phyloP scores from a whole-genome alignment of 2,113 vertebrate genomes.

The Promerops cafer region DNA sequence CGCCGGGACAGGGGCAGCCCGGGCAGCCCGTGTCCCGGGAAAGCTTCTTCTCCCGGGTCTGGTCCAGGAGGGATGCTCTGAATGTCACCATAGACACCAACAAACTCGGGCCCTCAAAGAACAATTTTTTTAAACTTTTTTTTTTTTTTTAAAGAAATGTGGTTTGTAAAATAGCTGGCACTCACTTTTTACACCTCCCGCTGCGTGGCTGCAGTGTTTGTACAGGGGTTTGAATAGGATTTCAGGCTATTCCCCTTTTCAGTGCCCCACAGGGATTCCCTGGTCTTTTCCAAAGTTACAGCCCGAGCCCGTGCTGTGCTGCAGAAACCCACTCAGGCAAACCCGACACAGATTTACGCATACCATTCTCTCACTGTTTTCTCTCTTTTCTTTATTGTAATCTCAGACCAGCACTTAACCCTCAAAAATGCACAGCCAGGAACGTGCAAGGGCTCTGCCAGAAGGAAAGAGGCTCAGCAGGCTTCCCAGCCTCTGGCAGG shows the following conservation, averaged over 20 bases:
- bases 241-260: neutral
- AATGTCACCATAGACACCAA: rapidly evolving
- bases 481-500: neutral
- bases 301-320: neutral
- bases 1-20: rapidly evolving
- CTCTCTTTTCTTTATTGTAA: neutral
- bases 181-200: rapidly evolving
- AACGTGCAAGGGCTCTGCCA: neutral
- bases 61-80: neutral
- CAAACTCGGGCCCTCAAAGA: neutral
- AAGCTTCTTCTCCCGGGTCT: neutral
- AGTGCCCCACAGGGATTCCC: neutral
- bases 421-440: neutral
- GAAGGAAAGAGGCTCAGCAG: neutral
- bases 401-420: neutral
- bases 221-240: neutral
- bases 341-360: neutral
- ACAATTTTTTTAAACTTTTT: neutral
- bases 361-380: neutral
- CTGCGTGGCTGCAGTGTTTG: neutral
- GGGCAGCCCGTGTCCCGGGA: rapidly evolving
- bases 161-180: neutral
- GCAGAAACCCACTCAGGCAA: neutral
- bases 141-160: neutral
- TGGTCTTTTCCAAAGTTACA: neutral